A percentile compares a stretch with the other conserved stretches of the same genome.
These are phyloP conservation scores for Rhagologus leucostigma DNA, from an alignment of 2,113 vertebrate genomes.

Conservation along the genomic window DNA sequence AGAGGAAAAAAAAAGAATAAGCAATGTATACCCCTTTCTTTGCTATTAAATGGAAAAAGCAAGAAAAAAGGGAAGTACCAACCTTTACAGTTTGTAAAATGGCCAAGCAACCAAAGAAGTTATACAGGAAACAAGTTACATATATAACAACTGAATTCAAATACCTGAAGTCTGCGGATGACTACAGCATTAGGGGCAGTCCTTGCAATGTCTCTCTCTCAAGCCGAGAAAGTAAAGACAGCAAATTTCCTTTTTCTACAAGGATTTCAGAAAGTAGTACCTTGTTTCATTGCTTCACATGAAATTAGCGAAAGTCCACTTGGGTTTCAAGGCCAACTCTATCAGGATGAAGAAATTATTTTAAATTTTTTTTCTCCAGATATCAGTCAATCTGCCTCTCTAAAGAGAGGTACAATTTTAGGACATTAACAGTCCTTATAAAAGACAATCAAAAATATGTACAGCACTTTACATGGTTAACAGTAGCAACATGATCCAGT, in stretches of 20 bases:
- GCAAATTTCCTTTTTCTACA: background rate
- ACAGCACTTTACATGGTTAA: background rate
- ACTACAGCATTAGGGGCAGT: background rate
- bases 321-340: background rate
- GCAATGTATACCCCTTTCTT: background rate
- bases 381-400: background rate
- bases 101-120: background rate
- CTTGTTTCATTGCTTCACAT: background rate
- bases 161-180: background rate
- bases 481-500: background rate
- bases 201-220: background rate
- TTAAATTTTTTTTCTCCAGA: background rate
- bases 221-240: background rate
- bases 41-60: background rate
- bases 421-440: background rate
- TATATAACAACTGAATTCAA: background rate
- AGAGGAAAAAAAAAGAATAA: background rate
- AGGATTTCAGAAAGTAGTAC: background rate
- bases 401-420: background rate
- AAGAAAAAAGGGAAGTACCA: background rate
- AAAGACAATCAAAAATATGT: background rate
- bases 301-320: background rate
- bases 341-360: background rate
- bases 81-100: background rate
- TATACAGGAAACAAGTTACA: background rate